Evolutionary conservation across 2,888 invertebrate species (phyloP), one percentile per base, ranked within the genome.

Genomic region (Venusia cambrica): DNA sequence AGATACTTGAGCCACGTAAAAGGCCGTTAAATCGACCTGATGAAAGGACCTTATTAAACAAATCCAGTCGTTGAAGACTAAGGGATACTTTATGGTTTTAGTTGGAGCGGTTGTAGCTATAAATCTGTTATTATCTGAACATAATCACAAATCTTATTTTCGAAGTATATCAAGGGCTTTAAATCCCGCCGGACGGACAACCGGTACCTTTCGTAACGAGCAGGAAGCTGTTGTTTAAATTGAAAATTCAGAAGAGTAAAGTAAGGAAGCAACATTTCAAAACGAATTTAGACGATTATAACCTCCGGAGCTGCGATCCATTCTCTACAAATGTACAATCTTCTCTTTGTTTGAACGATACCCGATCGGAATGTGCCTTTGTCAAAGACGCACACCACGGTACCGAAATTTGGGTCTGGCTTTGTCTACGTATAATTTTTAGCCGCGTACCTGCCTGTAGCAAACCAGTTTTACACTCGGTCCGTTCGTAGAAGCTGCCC

Each of bases 371-470:
- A 81, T 80, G 76, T 62, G 64, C 57, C 71, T 73, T 72, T 73
- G 73, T 71, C 70, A 73, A 72, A 73, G 72, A 59, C 62, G 60
- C 59, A 57, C 61, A 56, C 61, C 59, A 60, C 62, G 60, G 59
- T 68, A 62, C 71, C 73, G 69, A 77, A 76, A 73, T 70, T 67
- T 60, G 64, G 67, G 65, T 62, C 56, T 52, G 60, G 66, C 69
- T 75, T 77, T 71, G 73, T 77, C 80, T 80, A 79, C 75, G 71
- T 74, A 79, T 77, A 77, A 83, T 74, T 79, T 80, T 79, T 75
- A 68, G 68, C 69, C 69, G 73, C 54, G 66, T 84, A 81, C 85
- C 84, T 84, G 81, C 85, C 84, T 85, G 84, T 62, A 69, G 58
- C 59, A 71, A 70, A 85, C 85, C 78, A 67, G 85, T 85, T 85